Conservation (phyloP, 2,113 vertebrate genomes). For the Tapirus terrestris region DNA sequence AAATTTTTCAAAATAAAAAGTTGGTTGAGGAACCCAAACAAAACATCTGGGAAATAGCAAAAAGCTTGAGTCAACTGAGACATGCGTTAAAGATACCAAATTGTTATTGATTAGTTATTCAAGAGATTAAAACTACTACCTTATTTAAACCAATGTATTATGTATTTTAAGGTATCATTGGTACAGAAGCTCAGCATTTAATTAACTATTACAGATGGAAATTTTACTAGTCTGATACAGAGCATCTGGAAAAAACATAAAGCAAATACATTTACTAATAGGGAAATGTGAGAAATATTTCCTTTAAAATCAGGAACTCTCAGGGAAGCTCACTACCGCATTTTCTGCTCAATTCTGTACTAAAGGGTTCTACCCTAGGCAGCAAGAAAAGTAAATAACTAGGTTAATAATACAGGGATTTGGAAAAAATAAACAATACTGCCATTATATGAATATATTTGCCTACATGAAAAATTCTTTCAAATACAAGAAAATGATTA, state of each 20-base stretch:
- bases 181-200: not conserved
- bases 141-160: not conserved
- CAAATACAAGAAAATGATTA: not conserved
- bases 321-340: not conserved
- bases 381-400: not conserved
- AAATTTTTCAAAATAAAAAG: not conserved
- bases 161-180: not conserved
- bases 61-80: not conserved
- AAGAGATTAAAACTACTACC: not conserved
- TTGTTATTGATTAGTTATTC: not conserved
- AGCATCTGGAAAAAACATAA: not conserved
- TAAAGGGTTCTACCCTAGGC: not conserved
- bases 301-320: not conserved
- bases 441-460: not conserved
- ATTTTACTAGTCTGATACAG: not conserved
- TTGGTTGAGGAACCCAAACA: not conserved
- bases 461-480: not conserved
- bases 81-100: not conserved
- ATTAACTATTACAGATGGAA: not conserved
- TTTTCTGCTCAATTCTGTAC: not conserved
- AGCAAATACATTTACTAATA: not conserved
- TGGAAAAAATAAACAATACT: not conserved
- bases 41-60: not conserved
- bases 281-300: not conserved
- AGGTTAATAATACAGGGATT: not conserved